Evolutionary conservation across 2,797 vertebrate genomes (phyloP).

Genomic region (Takifugu ocellatus): DNA sequence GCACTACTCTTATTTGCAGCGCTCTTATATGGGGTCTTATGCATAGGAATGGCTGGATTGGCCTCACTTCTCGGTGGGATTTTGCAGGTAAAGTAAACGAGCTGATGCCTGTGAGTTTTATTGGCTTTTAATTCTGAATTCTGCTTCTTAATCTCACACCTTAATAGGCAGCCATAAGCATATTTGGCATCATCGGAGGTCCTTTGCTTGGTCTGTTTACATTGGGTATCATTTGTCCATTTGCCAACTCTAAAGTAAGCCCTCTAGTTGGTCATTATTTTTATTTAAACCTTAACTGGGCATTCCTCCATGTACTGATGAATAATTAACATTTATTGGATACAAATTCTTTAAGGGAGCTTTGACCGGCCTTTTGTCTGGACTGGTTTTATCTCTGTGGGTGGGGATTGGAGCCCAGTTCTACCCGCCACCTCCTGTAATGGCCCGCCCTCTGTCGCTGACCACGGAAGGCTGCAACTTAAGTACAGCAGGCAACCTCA

Average conservation of each 20-base stretch:
- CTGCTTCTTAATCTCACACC: too few relatives aligned
- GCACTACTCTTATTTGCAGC: constrained; percentile 62
- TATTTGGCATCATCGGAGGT: constrained; percentile 75
- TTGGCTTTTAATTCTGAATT: background rate
- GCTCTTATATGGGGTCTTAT: constrained; percentile 82
- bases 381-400: constrained; percentile 82
- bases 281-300: background rate
- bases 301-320: background rate
- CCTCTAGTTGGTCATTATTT: constrained; percentile 3
- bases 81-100: constrained; percentile 78
- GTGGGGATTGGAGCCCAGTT: constrained; percentile 83
- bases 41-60: constrained; percentile 88
- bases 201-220: constrained; percentile 77
- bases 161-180: constrained; percentile 74
- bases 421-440: constrained; percentile 71
- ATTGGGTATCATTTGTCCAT: constrained; percentile 75
- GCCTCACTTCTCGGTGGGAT: constrained; percentile 87
- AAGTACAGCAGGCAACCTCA: constrained; percentile 35
- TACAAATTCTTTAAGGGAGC: constrained; percentile 75
- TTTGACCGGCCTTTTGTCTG: constrained; percentile 78
- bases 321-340: background rate
- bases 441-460: constrained; percentile 74
- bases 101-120: too few relatives aligned
- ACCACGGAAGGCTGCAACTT: constrained; percentile 78
- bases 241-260: constrained; percentile 77